Base-by-base conservation (phyloP, 2,113 vertebrate genomes). In the Ramphastos sulfuratus region DNA sequence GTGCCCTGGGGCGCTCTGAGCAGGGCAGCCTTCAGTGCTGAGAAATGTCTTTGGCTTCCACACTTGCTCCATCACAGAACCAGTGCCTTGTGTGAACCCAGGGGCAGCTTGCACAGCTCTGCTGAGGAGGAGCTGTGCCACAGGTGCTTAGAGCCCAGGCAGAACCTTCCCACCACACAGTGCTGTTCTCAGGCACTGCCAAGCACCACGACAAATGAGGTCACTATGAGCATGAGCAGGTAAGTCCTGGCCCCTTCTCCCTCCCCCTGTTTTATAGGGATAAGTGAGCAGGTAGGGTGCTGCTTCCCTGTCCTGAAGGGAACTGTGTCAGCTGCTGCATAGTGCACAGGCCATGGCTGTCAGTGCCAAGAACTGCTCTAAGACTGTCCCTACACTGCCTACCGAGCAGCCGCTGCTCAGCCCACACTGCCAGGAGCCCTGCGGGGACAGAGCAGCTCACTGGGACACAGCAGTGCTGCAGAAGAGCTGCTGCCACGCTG, bases 331-430 rank as follows among this genome's bases (percentile, higher is more conserved):
- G 24, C 37, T 14, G 0, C 52, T 11, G 33, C 48, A 7, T 10
- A 8, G 63, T 1, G 0, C 0, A 0, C 18, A 10, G 70, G 35
- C 42, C n/a, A 4, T 1, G 0, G 55, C 6, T 50, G 39, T 28
- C 79, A 28, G 52, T 1, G 10, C 28, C 4, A 2, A 20, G 58
- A 71, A 30, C 55, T 39, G 86, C 81, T 56, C 5, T 65, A 7
- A 15, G 24, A 37, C 35, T 86, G 58, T 15, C 11, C 15, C 0
- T 6, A 61, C 48, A 20, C 78, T 42, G 60, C 17, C 55, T 46
- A 63, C 64, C 46, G 42, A 79, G 92, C 31, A 70, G 71, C 74
- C 44, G 60, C 58, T 60, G 28, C 78, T 58, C 4, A 0, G 56
- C 84, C 74, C 73, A 72, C 42, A 9, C 66, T 60, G 14, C 63